Evolutionary conservation across 2,113 vertebrate genomes (phyloP).

Genomic region (Henicopernis longicauda): DNA sequence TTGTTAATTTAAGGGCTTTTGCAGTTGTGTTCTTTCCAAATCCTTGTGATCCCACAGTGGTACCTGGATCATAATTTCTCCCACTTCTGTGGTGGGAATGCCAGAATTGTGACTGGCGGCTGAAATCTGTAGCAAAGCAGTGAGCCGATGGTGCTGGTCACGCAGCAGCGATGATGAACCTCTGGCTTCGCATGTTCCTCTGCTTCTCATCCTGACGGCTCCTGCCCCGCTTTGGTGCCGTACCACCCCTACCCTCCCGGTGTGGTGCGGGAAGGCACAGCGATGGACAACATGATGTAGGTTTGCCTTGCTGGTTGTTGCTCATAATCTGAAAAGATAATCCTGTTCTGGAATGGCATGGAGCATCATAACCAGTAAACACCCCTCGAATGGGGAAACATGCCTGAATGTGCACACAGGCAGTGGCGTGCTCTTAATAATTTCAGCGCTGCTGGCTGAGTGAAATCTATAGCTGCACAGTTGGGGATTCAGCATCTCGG

Average conservation of each 20-base stretch:
- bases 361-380: background rate
- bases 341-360: rapidly evolving
- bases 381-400: rapidly evolving
- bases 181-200: background rate
- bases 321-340: background rate
- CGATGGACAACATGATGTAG: background rate
- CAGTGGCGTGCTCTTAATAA: background rate
- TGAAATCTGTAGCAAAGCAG: background rate
- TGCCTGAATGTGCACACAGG: background rate
- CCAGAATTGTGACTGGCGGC: rapidly evolving
- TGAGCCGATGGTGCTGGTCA: background rate
- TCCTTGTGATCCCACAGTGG: rapidly evolving
- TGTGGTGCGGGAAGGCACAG: background rate
- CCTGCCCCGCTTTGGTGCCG: rapidly evolving
- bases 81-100: background rate
- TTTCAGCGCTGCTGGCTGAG: background rate
- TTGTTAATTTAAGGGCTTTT: background rate
- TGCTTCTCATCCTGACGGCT: rapidly evolving
- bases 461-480: background rate
- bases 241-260: background rate
- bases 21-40: background rate
- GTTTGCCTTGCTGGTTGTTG: background rate
- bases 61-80: background rate
- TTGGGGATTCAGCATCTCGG: background rate
- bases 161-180: rapidly evolving